phyloP scores from a whole-genome alignment of 2,113 vertebrate species.

The Thinocorus orbignyianus region DNA sequence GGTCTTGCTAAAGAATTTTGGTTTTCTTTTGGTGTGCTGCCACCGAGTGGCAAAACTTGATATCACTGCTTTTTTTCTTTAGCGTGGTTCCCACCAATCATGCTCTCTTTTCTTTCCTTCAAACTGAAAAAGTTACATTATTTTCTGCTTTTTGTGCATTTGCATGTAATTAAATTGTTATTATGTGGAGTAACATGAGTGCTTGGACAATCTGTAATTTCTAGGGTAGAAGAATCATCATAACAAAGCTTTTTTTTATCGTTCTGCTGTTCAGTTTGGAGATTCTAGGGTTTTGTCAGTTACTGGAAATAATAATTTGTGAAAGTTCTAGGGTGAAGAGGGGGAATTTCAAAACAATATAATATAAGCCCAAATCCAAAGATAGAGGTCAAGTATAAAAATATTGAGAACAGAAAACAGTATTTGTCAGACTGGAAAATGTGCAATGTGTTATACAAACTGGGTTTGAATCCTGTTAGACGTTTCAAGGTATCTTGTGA shows the following conservation, averaged over 20 bases:
- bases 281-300: not conserved
- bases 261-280: not conserved
- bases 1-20: not conserved
- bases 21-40: slow-evolving; percentile 46
- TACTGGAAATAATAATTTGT: not conserved
- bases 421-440: not conserved
- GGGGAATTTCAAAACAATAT: not conserved
- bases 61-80: not conserved
- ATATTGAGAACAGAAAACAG: not conserved
- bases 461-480: not conserved
- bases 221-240: not conserved
- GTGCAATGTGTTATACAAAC: not conserved
- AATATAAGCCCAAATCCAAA: too few relatives aligned
- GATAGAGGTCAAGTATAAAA: not conserved
- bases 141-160: not conserved
- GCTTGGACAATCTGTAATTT: not conserved
- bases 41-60: slow-evolving; percentile 14
- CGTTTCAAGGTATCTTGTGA: not conserved
- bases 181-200: not conserved
- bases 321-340: not conserved
- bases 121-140: not conserved
- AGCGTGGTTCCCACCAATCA: not conserved
- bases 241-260: not conserved
- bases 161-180: fast-evolving
- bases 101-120: not conserved